Evolutionary conservation across 2,888 invertebrate species (phyloP).

Genomic region (Urechis unicinctus): DNA sequence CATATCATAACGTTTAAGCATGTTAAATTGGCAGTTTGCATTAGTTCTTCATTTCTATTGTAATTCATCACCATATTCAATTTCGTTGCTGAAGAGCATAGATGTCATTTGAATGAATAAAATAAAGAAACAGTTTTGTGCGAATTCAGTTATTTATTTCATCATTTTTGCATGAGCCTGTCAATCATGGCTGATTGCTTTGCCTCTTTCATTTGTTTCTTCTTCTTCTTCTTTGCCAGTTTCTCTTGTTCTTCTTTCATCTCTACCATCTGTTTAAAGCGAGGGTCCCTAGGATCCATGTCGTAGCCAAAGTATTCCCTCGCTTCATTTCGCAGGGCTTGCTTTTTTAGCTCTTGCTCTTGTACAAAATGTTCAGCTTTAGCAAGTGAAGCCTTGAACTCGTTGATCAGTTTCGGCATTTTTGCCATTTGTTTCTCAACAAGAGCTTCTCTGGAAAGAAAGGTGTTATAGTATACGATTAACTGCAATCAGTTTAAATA

Average conservation of each 20-base stretch:
- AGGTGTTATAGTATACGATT: background rate
- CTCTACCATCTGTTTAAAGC: slow-evolving; percentile 24
- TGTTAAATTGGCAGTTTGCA: too few species aligned
- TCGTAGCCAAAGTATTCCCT: slow-evolving; percentile 25
- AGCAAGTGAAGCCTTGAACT: slow-evolving; percentile 8
- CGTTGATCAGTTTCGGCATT: slow-evolving; percentile 21
- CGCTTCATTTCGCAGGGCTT: slow-evolving; percentile 21
- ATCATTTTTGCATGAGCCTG: too few species aligned
- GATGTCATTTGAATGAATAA: too few species aligned
- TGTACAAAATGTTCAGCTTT: slow-evolving; percentile 16
- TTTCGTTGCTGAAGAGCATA: too few species aligned
- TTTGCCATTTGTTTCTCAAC: slow-evolving; percentile 20
- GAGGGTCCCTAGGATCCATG: slow-evolving; percentile 20
- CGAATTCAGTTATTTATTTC: too few species aligned
- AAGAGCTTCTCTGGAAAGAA: slow-evolving; percentile 14
- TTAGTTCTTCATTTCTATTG: too few species aligned
- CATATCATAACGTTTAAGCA: too few species aligned
- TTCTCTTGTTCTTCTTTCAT: slow-evolving; percentile 23
- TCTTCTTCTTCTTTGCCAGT: slow-evolving; percentile 15
- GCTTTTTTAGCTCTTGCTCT: slow-evolving; percentile 8
- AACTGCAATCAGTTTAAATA: background rate
- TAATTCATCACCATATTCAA: too few species aligned
- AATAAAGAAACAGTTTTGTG: too few species aligned
- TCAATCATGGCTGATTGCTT: background rate
- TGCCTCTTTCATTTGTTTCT: slow-evolving; percentile 17